These are phyloP conservation scores for Petaurus breviceps DNA, from an alignment of 2,113 vertebrate genomes.

Conservation along the genomic window DNA sequence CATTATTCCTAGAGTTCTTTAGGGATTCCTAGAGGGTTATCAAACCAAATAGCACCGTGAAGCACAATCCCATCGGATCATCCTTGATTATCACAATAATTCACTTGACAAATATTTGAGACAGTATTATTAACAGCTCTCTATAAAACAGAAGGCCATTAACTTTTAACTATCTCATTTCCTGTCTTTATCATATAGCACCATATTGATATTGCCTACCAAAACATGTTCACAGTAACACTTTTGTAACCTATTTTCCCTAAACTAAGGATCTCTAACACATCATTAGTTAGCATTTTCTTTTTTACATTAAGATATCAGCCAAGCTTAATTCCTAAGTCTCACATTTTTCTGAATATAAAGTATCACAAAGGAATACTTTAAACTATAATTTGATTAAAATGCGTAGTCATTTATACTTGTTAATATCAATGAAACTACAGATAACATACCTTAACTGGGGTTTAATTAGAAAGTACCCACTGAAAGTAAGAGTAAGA, in stretches of 20 bases:
- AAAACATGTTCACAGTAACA: neutral
- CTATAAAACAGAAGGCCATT: conserved; percentile 41
- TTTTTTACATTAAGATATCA: conserved; percentile 47
- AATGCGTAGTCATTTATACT: neutral
- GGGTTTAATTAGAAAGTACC: conserved; percentile 38
- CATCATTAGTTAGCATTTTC: conserved; percentile 46
- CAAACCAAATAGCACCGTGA: conserved; percentile 58
- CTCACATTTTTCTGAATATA: conserved; percentile 39
- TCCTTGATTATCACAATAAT: conserved; percentile 62
- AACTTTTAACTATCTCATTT: conserved; percentile 47
- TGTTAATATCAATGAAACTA: conserved; percentile 25
- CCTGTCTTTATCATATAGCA: conserved; percentile 1
- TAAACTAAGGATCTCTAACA: conserved; percentile 24
- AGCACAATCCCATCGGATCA: conserved; percentile 52
- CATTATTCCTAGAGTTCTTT: conserved; percentile 41
- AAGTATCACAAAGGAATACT: conserved; percentile 26
- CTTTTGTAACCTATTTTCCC: conserved; percentile 19
- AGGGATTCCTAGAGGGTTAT: conserved; percentile 37
- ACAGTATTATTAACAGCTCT: conserved; percentile 40
- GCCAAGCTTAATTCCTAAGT: conserved; percentile 61
- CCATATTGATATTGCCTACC: neutral
- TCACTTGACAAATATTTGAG: conserved; percentile 61
- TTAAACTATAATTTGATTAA: conserved; percentile 34
- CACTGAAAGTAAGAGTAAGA: conserved; percentile 38
- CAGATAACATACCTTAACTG: conserved; percentile 6